Evolutionary conservation across 2,113 vertebrate species (phyloP), one percentile per base, ranked within the genome.

Genomic region (Micronycteris hirsuta): DNA sequence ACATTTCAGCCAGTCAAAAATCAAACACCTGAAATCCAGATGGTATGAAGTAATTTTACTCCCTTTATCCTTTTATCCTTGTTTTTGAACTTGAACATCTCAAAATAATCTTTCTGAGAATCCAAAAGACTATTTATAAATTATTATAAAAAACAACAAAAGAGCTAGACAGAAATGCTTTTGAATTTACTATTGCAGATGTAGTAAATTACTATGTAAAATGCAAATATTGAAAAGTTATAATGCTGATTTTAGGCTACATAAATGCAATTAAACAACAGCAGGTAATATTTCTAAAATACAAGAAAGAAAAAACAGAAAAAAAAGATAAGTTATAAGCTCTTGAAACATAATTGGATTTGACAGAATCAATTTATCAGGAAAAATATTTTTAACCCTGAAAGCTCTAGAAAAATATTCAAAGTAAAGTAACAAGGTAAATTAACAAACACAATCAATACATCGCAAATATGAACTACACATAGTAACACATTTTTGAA

Each of bases 21-120:
- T 73, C 36, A 89, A 56, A 70, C 68, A 93, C 65, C 89, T 87
- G 73, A 95, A 97, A 91, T 74, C 22, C 73, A 81, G 47, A 78
- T 61, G 68, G 54, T 41, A 73, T 80, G 36, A 96, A 96, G 86
- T 36, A 94, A 83, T 74, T 65, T 82, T 74, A 89, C 47, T 65
- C 38, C 20, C 52, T 58, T 86, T 81, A 88, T 73, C 38, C 47
- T 92, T 90, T 89, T 84, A 89, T 89, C 36, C 47, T 95, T 22
- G 38, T 89, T 76, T 96, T 76, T 87, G 65, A 95, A 96, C 26
- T n/a, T 83, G 20, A 89, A 93, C 49, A 74, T 87, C 92, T 94
- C 96, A 96, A 76, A 93, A 86, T 84, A 93, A 87, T 86, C 38
- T 92, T 92, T 77, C 49, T 93, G 31, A 91, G 38, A 91, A 81